Percentiles rank a stretch among this genome's conserved stretches.
These are phyloP conservation scores for Caradrina clavipalpis DNA, from an alignment of 2,888 invertebrate genomes.

Conservation along the genomic window DNA sequence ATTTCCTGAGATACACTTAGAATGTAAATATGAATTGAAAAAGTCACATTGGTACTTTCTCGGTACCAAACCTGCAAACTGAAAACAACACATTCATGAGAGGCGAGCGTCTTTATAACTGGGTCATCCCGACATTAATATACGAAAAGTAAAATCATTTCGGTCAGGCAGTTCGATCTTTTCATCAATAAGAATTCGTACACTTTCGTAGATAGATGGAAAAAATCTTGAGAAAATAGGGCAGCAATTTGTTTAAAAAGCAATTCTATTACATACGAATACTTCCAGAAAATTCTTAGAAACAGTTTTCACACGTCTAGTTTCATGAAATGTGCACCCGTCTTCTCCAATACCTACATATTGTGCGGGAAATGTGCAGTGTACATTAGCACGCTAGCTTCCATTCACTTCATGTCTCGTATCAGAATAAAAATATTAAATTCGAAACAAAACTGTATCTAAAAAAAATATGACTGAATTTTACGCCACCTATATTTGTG, in stretches of 20 bases:
- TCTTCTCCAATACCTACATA: neutral
- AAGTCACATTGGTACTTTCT: too few species aligned
- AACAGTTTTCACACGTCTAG: neutral
- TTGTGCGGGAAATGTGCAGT: conserved; percentile 16
- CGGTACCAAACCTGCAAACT: too few species aligned
- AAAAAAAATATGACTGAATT: conserved; percentile 21
- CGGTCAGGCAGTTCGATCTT: too few species aligned
- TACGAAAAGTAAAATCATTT: too few species aligned
- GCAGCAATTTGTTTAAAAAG: neutral
- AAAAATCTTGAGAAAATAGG: too few species aligned
- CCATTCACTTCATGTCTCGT: neutral
- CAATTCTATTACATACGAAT: neutral
- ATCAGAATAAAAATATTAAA: conserved; percentile 2
- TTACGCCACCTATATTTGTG: neutral
- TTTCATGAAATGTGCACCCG: conserved; percentile 4
- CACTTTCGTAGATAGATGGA: too few species aligned
- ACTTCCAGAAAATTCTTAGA: neutral
- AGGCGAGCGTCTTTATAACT: too few species aligned
- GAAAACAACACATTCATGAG: too few species aligned
- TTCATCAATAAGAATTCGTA: too few species aligned
- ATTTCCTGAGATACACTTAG: too few species aligned
- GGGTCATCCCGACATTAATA: too few species aligned
- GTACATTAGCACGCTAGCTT: conserved; percentile 15
- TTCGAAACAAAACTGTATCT: conserved; percentile 8
- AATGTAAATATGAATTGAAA: too few species aligned